These are phyloP conservation scores for Amorpha juglandis DNA, from an alignment of 2,888 invertebrate species.

Conservation along the genomic window DNA sequence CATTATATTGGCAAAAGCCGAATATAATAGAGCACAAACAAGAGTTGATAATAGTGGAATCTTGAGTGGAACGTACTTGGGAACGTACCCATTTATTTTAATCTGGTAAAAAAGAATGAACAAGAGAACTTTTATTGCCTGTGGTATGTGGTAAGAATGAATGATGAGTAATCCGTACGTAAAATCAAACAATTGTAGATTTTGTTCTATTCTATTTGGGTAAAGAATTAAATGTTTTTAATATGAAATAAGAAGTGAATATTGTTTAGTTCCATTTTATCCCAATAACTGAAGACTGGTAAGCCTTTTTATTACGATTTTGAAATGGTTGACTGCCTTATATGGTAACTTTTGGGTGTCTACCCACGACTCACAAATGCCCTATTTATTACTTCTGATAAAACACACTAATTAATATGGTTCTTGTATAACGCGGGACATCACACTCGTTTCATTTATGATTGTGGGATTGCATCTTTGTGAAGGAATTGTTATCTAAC, in stretches of 20 bases:
- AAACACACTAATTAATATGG: too few relatives aligned
- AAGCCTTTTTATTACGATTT: conserved; percentile 29
- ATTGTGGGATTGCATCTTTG: background rate
- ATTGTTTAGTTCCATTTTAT: conserved; percentile 2
- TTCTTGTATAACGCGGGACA: background rate
- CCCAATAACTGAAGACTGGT: conserved; percentile 40
- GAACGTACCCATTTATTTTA: background rate
- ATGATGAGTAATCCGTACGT: conserved; percentile 25
- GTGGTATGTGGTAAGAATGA: background rate
- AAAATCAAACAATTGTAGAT: conserved; percentile 1
- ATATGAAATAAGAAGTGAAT: conserved; percentile 20
- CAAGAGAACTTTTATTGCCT: background rate
- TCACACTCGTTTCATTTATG: background rate
- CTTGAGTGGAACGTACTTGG: too few relatives aligned
- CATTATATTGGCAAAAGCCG: too few relatives aligned
- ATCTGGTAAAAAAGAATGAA: background rate
- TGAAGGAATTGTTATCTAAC: too few relatives aligned
- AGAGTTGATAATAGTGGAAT: too few relatives aligned
- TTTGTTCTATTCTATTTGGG: background rate
- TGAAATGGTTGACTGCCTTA: background rate
- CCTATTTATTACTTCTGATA: conserved; percentile 20
- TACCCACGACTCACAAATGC: conserved; percentile 38
- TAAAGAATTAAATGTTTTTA: background rate
- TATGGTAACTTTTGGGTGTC: conserved; percentile 23
- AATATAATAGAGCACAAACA: too few relatives aligned